Conservation (phyloP, 2,888 invertebrate species). For the Leptinotarsa tumamoca region DNA sequence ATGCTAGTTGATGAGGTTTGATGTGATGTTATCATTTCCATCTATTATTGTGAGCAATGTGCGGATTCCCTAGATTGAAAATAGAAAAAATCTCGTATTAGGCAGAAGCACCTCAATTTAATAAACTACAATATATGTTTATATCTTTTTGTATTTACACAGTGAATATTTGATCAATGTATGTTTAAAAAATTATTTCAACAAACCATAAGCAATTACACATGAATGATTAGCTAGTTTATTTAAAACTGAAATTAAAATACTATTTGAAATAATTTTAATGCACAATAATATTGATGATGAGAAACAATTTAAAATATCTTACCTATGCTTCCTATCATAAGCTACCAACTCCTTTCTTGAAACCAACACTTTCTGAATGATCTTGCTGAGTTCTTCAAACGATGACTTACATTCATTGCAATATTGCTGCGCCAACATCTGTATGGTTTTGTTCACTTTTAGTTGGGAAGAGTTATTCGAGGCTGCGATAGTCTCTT, state of each 20-base stretch:
- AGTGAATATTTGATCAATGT: no score
- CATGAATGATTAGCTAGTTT: no score
- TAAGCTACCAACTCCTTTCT: conserved; percentile 91
- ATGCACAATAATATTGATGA: not conserved
- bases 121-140: no score
- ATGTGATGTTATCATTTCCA: no score
- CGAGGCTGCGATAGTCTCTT: conserved; percentile 62
- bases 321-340: conserved; percentile 79
- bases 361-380: conserved; percentile 91
- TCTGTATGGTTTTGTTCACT: conserved; percentile 93
- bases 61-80: no score
- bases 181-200: no score
- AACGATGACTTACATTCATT: conserved; percentile 94
- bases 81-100: no score
- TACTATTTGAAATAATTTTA: not conserved
- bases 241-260: not conserved
- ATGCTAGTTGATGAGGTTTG: no score
- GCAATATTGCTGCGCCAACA: conserved; percentile 94
- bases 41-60: no score
- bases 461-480: conserved; percentile 64
- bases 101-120: no score
- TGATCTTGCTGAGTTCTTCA: conserved; percentile 92
- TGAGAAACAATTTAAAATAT: not conserved
- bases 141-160: no score
- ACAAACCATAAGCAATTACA: no score